Evolutionary conservation across 2,888 invertebrate species (phyloP), one percentile per base, ranked within the genome.

Genomic region (Lysandra coridon): DNA sequence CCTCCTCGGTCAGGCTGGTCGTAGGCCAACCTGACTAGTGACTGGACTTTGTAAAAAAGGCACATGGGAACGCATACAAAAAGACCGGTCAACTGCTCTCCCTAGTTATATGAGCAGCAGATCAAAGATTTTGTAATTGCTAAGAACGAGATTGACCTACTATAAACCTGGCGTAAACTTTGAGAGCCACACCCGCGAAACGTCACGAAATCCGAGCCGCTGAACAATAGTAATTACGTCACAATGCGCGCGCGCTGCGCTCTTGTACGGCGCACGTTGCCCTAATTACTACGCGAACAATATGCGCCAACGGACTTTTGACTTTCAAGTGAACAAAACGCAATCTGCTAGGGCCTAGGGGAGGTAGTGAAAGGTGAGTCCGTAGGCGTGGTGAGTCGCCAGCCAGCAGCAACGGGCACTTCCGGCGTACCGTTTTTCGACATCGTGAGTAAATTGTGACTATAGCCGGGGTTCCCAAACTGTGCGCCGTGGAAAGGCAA

Each of bases 231-330:
- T 88, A 88, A 89, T 89, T 87, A 88, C 84, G 87, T 81, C 82
- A 83, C 85, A 76, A 76, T 23, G 86, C 84, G 86, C 87, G 90
- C 89, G 91, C 91, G 84, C 92, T 93, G 93, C 90, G 92, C 92
- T 93, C 92, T 93, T 94, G 90, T 92, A 83, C 87, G 86, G 86
- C 87, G 87, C 86, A 83, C 86, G 79, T 33, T 80, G 80, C 81
- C 81, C 79, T 83, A 82, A 83, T 83, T 80, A 82, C 81, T 81
- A 80, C 79, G 73, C 78, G 80, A 81, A 82, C 82, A 82, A 84
- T 82, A 79, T 79, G 80, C 76, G 49, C 79, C 82, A 84, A 82
- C 84, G 84, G 81, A 83, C 84, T 83, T 83, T 81, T 83, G 84
- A 84, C 84, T 85, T 83, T 81, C 81, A 84, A 85, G 83, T 84